Base-by-base conservation (phyloP, 2,888 invertebrate genomes). In the Cecidostiba fungosa region DNA sequence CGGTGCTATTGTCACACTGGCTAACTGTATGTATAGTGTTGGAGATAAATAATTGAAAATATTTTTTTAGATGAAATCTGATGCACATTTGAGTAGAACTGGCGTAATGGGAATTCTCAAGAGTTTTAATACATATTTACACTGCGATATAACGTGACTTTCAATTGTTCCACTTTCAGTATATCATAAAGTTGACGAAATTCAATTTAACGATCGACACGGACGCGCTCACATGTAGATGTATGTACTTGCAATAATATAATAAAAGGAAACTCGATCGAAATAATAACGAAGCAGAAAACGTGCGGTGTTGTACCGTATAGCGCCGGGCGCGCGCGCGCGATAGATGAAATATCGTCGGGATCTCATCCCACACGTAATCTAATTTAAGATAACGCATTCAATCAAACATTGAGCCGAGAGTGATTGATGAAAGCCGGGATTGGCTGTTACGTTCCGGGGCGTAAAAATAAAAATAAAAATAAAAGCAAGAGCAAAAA, bases 351-450 rank as follows among this genome's bases (percentile, higher is more conserved):
- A 79, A 80, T 83, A 84, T 82, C 86, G 83, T 84, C 36, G 80
- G 77, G 72, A 77, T 66, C 83, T 86, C 86, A 84, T 86, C 77
- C 83, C 66, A 76, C 66, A 76, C 80, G 76, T 84, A 86, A 86
- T 86, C 86, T 86, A 86, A 86, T 86, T 86, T 84, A 62, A 86
- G 84, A 86, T 86, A 86, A 86, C 82, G 84, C 84, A 84, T 86
- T 86, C 86, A 84, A 86, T 86, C 86, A 86, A 84, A 84, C 69
- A 82, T 86, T 78, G 81, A 86, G 70, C 79, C 36, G 77, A 76
- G 77, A 76, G 72, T 86, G 86, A 86, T 86, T 86, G 86, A 86
- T 86, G 86, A 84, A 86, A 69, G 69, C 12, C 36, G 26, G 78
- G 59, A 84, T 78, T 70, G 84, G 59, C 70, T 84, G 82, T 23